Evolutionary conservation across 2,888 invertebrate genomes (phyloP), one percentile per base, ranked within the genome.

Genomic region (Rhyacophila evoluta): DNA sequence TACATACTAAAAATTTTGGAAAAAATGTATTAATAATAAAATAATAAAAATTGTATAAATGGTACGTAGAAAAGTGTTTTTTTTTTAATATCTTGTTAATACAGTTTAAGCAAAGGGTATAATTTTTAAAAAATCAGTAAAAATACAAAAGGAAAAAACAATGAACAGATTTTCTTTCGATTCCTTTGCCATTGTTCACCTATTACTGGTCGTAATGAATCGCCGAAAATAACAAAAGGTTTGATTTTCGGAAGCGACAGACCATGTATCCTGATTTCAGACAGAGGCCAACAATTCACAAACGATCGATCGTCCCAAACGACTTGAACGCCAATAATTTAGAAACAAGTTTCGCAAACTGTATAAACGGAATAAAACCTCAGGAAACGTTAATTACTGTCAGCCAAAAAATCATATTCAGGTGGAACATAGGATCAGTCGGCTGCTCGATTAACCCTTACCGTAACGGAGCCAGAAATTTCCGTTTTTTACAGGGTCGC

Each of bases 231-330:
- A 55, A 55, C 55, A 55, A 55, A 39, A 12, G 55, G 55, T 19
- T 10, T 55, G 55, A 55, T 55, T 55, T 55, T 55, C 55, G 55
- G 55, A 19, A 55, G 55, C 55, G 55, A 2, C 55, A 55, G 55
- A 55, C 55, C 55, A 55, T 55, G 55, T 10, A 55, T 55, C 55
- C 55, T 55, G 55, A 55, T n/a, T n/a, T n/a, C n/a, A n/a, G n/a
- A n/a, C 19, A 10, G 55, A 55, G 19, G 12, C 55, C 25, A 55
- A 15, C 19, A 55, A 55, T 55, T 55, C 55, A 55, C 55, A 19
- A 55, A 2, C 55, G 19, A 55, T 55, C 19, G 25, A 55, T 55
- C 15, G 25, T 19, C 19, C 55, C 19, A 55, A 55, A 19, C 19
- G 4, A 55, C 55, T 55, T 8, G 25, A 55, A 55, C 55, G 55